Conservation (phyloP, 2,888 invertebrate genomes). For the Leucoptera coffeella region DNA sequence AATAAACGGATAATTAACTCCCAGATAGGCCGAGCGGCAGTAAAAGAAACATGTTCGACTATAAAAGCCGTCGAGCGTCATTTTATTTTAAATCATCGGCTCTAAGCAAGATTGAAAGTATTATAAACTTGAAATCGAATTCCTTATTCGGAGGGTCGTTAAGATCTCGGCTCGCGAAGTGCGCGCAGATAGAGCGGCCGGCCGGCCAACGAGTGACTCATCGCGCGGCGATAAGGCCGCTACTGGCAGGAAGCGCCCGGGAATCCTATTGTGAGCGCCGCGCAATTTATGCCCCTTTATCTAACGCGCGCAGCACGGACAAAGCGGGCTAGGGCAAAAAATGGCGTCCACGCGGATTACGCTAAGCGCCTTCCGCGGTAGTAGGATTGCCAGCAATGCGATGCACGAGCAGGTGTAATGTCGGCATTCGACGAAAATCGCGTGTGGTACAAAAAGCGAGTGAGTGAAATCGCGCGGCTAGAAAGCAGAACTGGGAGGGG, state of each 20-base stretch:
- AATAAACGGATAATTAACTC: too few relatives aligned
- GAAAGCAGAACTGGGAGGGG: conserved; percentile 49
- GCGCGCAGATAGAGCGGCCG: too few relatives aligned
- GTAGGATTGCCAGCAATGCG: too few relatives aligned
- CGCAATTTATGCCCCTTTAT: conserved; percentile 29
- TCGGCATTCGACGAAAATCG: conserved; percentile 31
- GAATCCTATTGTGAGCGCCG: conserved; percentile 38
- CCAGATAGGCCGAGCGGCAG: too few relatives aligned
- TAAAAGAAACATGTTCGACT: too few relatives aligned
- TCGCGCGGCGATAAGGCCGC: conserved; percentile 16
- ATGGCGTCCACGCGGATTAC: not conserved
- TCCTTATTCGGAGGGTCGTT: too few relatives aligned
- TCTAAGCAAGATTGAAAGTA: too few relatives aligned
- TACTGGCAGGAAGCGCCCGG: conserved; percentile 21
- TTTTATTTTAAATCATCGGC: too few relatives aligned
- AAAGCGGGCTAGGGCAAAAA: not conserved
- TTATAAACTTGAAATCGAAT: too few relatives aligned
- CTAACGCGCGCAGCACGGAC: not conserved
- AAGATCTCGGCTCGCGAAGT: too few relatives aligned
- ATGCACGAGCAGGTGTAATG: conserved; percentile 17
- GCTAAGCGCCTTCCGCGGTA: not conserved
- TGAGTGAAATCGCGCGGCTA: conserved; percentile 48
- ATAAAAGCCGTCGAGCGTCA: too few relatives aligned
- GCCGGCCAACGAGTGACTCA: too few relatives aligned
- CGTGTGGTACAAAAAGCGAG: conserved; percentile 23